These are phyloP conservation scores for Calliopum simillimum DNA, from an alignment of 2,888 invertebrate species.

Conservation along the genomic window DNA sequence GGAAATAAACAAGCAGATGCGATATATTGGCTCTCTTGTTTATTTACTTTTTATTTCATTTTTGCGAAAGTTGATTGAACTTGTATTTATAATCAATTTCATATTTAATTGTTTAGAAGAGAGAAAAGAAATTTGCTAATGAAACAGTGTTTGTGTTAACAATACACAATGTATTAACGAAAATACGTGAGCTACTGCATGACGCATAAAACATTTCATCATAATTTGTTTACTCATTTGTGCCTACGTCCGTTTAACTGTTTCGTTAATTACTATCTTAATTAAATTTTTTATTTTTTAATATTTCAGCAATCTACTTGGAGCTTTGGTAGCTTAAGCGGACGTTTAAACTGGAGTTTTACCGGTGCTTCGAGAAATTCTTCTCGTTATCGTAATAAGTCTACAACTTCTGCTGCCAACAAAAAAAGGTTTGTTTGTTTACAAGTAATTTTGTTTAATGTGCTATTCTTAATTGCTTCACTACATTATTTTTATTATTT, in stretches of 20 bases:
- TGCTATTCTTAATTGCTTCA: constrained; percentile 17
- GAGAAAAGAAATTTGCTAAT: background rate
- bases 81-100: constrained; percentile 5
- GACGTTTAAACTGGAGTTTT: constrained; percentile 57
- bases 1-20: too few relatives aligned
- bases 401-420: constrained; percentile 28
- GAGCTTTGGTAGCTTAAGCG: constrained; percentile 59
- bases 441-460: background rate
- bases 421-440: constrained; percentile 50
- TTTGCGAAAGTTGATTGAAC: constrained; percentile 17
- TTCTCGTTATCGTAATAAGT: constrained; percentile 48
- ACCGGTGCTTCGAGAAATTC: constrained; percentile 38
- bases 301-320: constrained; percentile 56
- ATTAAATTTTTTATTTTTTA: background rate
- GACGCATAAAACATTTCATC: constrained; percentile 12
- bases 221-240: background rate
- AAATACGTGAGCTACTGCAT: constrained; percentile 5
- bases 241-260: background rate
- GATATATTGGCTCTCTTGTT: too few relatives aligned
- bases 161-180: background rate
- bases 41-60: too few relatives aligned
- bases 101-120: background rate
- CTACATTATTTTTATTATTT: constrained; percentile 24
- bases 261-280: background rate
- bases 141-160: too few relatives aligned